Conservation (phyloP, 2,888 invertebrate genomes). For the Leptinotarsa juncta region DNA sequence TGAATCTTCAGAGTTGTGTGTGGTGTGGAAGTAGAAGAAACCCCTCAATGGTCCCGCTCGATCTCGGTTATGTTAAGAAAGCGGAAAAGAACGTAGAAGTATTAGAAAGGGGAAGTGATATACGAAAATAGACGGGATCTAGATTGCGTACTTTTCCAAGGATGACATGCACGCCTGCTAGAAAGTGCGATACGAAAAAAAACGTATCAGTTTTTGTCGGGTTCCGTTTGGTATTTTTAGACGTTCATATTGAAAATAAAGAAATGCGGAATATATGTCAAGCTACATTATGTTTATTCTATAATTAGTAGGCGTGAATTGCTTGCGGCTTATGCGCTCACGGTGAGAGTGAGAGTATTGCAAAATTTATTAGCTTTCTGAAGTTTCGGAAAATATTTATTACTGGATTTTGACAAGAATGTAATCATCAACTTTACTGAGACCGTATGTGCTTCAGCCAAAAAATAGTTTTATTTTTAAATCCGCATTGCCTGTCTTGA, state of each 20-base stretch:
- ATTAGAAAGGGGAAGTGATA: slow-evolving; percentile 47
- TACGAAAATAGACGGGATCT: slow-evolving; percentile 47
- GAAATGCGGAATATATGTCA: slow-evolving; percentile 5
- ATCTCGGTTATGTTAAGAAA: slow-evolving; percentile 21
- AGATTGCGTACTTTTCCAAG: slow-evolving; percentile 43
- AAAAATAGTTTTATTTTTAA: neutral
- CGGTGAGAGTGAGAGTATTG: neutral
- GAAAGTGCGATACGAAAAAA: slow-evolving; percentile 27
- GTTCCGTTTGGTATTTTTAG: slow-evolving; percentile 23
- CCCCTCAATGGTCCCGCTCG: slow-evolving; percentile 30
- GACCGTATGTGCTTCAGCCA: neutral
- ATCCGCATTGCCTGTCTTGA: no score
- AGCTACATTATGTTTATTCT: slow-evolving; percentile 6
- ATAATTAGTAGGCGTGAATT: slow-evolving; percentile 5
- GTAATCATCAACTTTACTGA: no score
- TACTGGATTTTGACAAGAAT: neutral
- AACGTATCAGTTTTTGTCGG: slow-evolving; percentile 22
- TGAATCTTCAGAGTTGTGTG: slow-evolving; percentile 32
- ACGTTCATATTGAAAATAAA: slow-evolving; percentile 21
- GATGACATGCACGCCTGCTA: slow-evolving; percentile 34
- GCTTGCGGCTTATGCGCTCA: neutral
- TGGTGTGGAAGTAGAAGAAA: slow-evolving; percentile 29
- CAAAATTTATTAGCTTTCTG: neutral
- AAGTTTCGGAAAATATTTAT: neutral
- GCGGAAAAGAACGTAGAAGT: slow-evolving; percentile 30